A percentile compares a stretch with the other conserved stretches of the same genome.
phyloP scores from a whole-genome alignment of 2,797 vertebrate genomes.

The Tokudaia tokunoshimensis region DNA sequence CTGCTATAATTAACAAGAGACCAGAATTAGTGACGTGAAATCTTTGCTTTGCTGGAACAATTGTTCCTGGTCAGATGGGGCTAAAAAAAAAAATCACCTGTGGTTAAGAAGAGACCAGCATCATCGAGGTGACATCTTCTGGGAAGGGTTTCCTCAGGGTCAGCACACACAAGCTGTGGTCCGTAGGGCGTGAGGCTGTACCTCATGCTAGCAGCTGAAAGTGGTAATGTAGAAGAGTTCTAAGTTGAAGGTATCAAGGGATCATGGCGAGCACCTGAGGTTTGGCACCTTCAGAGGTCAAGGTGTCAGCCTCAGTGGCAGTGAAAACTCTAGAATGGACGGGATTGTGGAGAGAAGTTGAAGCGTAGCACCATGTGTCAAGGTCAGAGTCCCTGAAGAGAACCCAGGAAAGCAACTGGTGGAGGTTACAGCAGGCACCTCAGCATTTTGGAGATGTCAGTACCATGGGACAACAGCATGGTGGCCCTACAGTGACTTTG shows the following conservation, averaged over 20 bases:
- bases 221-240: background rate
- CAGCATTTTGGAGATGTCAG: background rate
- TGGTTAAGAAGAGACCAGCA: background rate
- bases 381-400: background rate
- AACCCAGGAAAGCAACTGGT: background rate
- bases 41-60: background rate
- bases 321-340: background rate
- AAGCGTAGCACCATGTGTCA: background rate
- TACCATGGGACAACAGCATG: background rate
- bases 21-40: background rate
- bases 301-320: background rate
- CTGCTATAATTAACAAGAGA: background rate
- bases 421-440: background rate
- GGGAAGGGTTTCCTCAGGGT: background rate
- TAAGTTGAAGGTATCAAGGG: background rate
- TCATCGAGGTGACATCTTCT: background rate
- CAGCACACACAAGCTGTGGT: background rate
- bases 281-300: background rate
- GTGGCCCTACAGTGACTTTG: background rate
- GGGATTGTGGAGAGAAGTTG: background rate
- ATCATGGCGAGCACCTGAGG: background rate
- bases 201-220: background rate
- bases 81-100: background rate
- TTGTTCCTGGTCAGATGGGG: background rate
- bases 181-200: accelerated